Evolutionary conservation across 2,797 vertebrate genomes (phyloP).

Genomic region (Cyclura pinguis): DNA sequence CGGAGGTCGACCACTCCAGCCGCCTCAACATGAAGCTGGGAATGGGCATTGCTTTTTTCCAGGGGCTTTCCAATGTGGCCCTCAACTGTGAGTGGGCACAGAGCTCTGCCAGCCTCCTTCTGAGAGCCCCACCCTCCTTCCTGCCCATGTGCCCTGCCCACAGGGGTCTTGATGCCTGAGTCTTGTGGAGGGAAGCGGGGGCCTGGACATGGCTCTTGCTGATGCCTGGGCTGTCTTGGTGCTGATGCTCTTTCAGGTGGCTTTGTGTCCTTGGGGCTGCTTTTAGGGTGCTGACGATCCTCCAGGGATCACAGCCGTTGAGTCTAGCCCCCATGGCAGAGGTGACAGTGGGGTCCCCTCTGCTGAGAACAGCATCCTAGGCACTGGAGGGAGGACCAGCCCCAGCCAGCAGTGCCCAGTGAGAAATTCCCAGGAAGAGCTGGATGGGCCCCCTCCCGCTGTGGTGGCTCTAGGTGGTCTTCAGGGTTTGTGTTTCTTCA

Average conservation of each 20-base stretch:
- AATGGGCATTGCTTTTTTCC: constrained; percentile 92
- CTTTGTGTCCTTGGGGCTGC: background rate
- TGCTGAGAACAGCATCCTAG: background rate
- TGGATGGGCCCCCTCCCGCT: background rate
- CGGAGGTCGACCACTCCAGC: constrained; percentile 89
- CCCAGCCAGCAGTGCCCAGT: too few species aligned
- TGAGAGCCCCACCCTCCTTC: background rate
- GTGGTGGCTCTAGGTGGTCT: background rate
- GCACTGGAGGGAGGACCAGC: background rate
- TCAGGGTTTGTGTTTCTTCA: background rate
- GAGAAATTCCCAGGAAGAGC: background rate
- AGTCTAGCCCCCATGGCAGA: too few species aligned
- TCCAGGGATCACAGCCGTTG: background rate
- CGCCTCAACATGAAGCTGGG: constrained; percentile 89
- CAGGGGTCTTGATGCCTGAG: background rate
- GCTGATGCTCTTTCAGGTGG: accelerated
- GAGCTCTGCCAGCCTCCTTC: background rate
- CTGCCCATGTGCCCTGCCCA: background rate
- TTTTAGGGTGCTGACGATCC: background rate
- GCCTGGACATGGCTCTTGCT: background rate
- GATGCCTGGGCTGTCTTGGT: too few species aligned
- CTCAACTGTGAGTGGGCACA: constrained; percentile 89
- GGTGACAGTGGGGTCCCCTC: background rate
- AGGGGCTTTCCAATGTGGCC: constrained; percentile 92
- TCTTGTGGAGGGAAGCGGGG: background rate